phyloP scores from a whole-genome alignment of 1,140 invertebrate genomes.

The Drosophila tristis region DNA sequence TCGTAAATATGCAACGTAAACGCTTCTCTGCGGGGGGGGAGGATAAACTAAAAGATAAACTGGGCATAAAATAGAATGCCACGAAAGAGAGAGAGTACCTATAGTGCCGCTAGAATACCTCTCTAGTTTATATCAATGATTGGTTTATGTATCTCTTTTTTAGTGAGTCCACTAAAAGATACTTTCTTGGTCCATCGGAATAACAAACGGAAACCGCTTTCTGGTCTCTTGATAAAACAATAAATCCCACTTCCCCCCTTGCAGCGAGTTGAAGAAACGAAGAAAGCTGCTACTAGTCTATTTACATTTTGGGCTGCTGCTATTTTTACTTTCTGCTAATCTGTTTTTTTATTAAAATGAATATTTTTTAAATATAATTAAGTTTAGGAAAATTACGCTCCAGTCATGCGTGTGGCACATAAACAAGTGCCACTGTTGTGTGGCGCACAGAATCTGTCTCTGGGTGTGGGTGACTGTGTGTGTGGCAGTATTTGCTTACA shows the following conservation, averaged over 20 bases:
- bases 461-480: conserved; percentile 14
- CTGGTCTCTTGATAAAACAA: conserved; percentile 61
- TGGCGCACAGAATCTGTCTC: conserved; percentile 23
- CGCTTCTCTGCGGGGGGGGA: no score
- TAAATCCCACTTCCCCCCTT: conserved; percentile 55
- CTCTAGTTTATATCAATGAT: conserved; percentile 42
- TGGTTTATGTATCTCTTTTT: conserved; percentile 35
- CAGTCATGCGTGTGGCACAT: conserved; percentile 75
- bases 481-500: conserved; percentile 44
- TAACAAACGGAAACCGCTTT: conserved; percentile 10
- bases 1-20: no score
- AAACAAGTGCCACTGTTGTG: conserved; percentile 61
- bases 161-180: conserved; percentile 4
- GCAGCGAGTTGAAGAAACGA: no score
- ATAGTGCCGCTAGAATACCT: conserved; percentile 8
- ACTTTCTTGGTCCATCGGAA: no score
- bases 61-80: background rate
- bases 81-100: background rate
- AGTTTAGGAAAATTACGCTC: conserved; percentile 65
- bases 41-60: conserved; percentile 17
- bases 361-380: no score
- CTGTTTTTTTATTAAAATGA: conserved; percentile 57
- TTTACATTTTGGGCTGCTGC: no score
- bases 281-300: no score
- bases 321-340: no score